A percentile compares a stretch with the other conserved stretches of the same genome.
These are phyloP conservation scores for Datnioides undecimradiatus DNA, from an alignment of 2,113 vertebrate genomes.

Conservation along the genomic window DNA sequence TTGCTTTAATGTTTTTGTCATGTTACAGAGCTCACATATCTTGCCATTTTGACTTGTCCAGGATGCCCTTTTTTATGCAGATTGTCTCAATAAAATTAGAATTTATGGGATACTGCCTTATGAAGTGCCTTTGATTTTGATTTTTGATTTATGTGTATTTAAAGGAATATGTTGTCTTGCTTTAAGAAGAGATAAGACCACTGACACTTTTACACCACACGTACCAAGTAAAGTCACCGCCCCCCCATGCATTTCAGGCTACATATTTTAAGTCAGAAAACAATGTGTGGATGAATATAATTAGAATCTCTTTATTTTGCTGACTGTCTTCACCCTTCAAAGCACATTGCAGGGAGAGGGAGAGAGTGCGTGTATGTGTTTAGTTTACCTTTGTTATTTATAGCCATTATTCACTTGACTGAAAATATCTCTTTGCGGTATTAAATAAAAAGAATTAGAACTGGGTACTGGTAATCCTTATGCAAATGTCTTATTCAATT, in stretches of 20 bases:
- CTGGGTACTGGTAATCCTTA: slow-evolving; percentile 78
- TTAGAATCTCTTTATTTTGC: slow-evolving; percentile 34
- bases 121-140: slow-evolving; percentile 19
- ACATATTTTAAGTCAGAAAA: slow-evolving; percentile 23
- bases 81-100: slow-evolving; percentile 8
- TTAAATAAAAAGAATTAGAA: slow-evolving; percentile 80
- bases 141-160: slow-evolving; percentile 24
- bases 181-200: neutral
- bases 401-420: slow-evolving; percentile 59
- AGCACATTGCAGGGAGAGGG: slow-evolving; percentile 11
- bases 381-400: slow-evolving; percentile 51
- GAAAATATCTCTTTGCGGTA: slow-evolving; percentile 65
- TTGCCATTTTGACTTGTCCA: neutral
- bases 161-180: neutral
- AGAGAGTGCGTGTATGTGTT: neutral
- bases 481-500: slow-evolving; percentile 87
- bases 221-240: slow-evolving; percentile 12
- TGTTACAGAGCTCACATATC: neutral
- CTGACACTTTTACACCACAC: neutral
- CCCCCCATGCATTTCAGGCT: slow-evolving; percentile 5
- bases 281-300: slow-evolving; percentile 19
- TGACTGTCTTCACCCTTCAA: slow-evolving; percentile 20
- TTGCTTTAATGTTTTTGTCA: neutral
- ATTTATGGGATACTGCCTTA: slow-evolving; percentile 7
- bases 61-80: neutral